A percentile compares a stretch with the other conserved stretches of the same genome.
phyloP scores from a whole-genome alignment of 2,113 vertebrate genomes.

The Strix uralensis region DNA sequence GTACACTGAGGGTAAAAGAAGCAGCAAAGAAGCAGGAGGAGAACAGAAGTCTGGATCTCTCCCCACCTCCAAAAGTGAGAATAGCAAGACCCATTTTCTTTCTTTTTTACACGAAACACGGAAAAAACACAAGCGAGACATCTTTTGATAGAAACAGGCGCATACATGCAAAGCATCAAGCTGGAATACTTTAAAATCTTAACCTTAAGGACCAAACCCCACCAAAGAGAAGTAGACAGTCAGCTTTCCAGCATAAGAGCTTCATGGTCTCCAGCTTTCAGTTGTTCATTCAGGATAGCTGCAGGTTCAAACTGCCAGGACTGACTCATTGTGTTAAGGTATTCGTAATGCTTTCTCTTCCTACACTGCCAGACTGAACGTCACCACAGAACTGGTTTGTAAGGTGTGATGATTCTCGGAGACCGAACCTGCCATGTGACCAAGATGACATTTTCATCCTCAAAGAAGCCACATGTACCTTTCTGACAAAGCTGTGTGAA shows the following conservation, averaged over 20 bases:
- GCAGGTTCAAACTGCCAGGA: constrained; percentile 71
- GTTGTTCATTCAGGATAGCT: constrained; percentile 65
- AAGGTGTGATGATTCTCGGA: constrained; percentile 57
- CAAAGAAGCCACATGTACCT: constrained; percentile 85
- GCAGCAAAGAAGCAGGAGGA: background rate
- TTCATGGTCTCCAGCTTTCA: constrained; percentile 63
- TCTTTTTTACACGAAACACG: constrained; percentile 55
- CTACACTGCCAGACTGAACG: constrained; percentile 78
- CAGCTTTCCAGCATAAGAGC: constrained; percentile 54
- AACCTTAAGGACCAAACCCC: constrained; percentile 62
- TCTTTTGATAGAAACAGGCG: constrained; percentile 45
- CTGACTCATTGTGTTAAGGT: constrained; percentile 41
- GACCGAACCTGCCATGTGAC: constrained; percentile 79
- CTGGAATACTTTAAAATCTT: constrained; percentile 52
- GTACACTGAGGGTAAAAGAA: background rate
- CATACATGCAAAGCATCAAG: constrained; percentile 59
- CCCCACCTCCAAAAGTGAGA: constrained; percentile 46
- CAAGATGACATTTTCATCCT: constrained; percentile 74
- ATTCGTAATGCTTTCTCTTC: constrained; percentile 69
- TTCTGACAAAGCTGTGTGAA: constrained; percentile 96
- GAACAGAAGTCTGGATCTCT: background rate
- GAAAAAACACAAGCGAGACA: constrained; percentile 65
- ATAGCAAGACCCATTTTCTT: constrained; percentile 39
- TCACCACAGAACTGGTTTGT: constrained; percentile 63
- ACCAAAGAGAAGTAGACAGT: constrained; percentile 65